Base-by-base conservation (phyloP, 2,888 invertebrate species). In the Lasioglossum oenotherae region DNA sequence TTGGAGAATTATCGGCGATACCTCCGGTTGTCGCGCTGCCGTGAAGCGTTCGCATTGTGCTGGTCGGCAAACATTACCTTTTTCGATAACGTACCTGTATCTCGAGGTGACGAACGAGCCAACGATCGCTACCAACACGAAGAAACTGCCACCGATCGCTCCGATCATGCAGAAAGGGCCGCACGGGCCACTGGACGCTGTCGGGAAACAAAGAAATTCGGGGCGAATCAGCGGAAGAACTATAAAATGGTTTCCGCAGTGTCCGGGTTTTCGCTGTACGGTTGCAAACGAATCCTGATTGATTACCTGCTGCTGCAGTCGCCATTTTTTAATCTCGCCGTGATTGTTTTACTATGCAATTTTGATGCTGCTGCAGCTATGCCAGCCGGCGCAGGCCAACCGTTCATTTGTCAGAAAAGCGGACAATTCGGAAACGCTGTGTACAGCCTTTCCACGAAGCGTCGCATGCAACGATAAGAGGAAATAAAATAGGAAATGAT, bases 101-200 rank as follows among this genome's bases (percentile, higher is more conserved):
- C 92, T 92, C 93, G 94, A 95, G 69, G 90, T 90, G 35, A 92
- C 88, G 79, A 94, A 91, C 5, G 92, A 92, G 27, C 93, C 93
- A 14, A 92, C 90, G 81, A 95, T 92, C 35, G 93, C 93, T 23
- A 93, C 81, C n/a, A 95, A 78, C 31, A 94, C 92, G 87, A 96
- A 95, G 16, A 95, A 89, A 31, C 94, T 93, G 0, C 95, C 95
- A 0, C 95, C 95, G 31, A 95, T 93, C 5, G 96, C 95, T 19
- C 96, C 95, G 79, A 96, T 89, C 86, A 96, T 93, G 87, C 96
- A 96, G 2, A 95, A 93, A 0, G 95, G 95, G 44, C 96, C 96
- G 87, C 96, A 96, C 6, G 92, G 89, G 75, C 91, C 89, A 44
- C 64, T 89, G 69, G 92, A 87, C 78, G 27, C 44, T 44, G 44